Evolutionary conservation across 2,797 vertebrate genomes (phyloP).

Genomic region (Pangasius djambal): DNA sequence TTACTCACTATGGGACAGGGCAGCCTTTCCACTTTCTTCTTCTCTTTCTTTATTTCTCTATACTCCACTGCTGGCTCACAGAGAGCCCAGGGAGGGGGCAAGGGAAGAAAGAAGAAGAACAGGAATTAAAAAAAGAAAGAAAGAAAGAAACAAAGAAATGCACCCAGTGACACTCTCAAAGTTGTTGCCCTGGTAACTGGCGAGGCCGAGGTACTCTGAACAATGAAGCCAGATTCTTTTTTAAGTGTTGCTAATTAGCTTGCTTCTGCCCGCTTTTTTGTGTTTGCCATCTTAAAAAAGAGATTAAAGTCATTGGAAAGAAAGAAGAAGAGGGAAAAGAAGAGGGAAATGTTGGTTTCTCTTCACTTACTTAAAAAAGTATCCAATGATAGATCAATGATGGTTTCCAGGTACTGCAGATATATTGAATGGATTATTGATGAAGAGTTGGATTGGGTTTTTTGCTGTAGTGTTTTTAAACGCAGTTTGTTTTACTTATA

Average conservation of each 20-base stretch:
- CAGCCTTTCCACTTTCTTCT: constrained; percentile 27
- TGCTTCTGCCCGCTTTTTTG: constrained; percentile 73
- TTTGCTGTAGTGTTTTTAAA: background rate
- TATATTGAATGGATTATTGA: constrained; percentile 42
- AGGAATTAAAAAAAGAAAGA: constrained; percentile 53
- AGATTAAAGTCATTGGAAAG: constrained; percentile 75
- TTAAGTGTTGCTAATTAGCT: constrained; percentile 86
- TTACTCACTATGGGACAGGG: constrained; percentile 15
- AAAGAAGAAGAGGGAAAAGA: constrained; percentile 48
- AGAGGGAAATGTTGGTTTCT: constrained; percentile 71
- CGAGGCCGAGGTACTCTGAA: constrained; percentile 68
- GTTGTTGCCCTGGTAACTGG: constrained; percentile 83
- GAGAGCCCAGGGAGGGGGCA: constrained; percentile 21
- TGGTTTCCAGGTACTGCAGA: background rate
- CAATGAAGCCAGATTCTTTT: constrained; percentile 74
- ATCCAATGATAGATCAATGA: constrained; percentile 11
- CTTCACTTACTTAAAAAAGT: constrained; percentile 46
- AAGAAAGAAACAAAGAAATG: constrained; percentile 66
- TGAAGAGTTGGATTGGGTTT: constrained; percentile 11
- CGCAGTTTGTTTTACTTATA: background rate
- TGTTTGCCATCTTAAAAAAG: constrained; percentile 78
- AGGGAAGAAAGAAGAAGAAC: constrained; percentile 33
- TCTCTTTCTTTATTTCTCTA: constrained; percentile 43
- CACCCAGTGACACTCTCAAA: constrained; percentile 69
- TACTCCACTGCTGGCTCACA: constrained; percentile 37